phyloP scores from a whole-genome alignment of 2,888 invertebrate species.

The Argyra leucocephala region DNA sequence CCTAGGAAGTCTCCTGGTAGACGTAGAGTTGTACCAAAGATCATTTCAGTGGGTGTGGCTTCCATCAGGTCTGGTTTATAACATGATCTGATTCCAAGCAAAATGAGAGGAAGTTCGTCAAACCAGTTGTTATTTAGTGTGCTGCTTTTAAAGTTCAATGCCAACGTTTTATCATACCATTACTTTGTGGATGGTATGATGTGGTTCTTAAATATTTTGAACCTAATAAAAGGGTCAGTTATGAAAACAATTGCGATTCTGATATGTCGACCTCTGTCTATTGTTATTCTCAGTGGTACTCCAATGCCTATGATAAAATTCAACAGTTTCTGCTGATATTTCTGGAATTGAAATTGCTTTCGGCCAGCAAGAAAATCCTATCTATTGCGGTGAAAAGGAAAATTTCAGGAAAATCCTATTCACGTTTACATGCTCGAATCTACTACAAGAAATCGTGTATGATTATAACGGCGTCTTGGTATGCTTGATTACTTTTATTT shows the following conservation, averaged over 20 bases:
- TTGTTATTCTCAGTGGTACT: not conserved
- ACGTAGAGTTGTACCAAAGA: not conserved
- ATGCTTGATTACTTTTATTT: constrained; percentile 17
- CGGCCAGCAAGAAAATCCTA: not conserved
- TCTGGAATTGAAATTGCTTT: not conserved
- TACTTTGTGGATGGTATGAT: constrained; percentile 13
- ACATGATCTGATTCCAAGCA: not conserved
- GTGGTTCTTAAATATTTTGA: not conserved
- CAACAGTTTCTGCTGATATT: too few relatives aligned
- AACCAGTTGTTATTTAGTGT: not conserved
- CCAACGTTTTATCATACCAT: constrained; percentile 11
- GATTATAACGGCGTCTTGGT: not conserved
- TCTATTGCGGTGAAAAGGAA: not conserved
- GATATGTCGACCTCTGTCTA: not conserved
- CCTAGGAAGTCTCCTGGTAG: not conserved
- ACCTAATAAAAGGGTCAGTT: not conserved
- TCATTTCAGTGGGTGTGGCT: not conserved
- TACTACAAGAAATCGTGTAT: not conserved
- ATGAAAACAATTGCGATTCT: not conserved
- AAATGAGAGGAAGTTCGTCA: not conserved
- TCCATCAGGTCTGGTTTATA: not conserved
- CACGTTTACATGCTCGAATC: too few relatives aligned
- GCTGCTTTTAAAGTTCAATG: constrained; percentile 4
- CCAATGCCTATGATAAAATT: too few relatives aligned
- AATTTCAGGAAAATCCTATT: too few relatives aligned